Conservation (phyloP, 2,113 vertebrate genomes). For the Galemys pyrenaicus region DNA sequence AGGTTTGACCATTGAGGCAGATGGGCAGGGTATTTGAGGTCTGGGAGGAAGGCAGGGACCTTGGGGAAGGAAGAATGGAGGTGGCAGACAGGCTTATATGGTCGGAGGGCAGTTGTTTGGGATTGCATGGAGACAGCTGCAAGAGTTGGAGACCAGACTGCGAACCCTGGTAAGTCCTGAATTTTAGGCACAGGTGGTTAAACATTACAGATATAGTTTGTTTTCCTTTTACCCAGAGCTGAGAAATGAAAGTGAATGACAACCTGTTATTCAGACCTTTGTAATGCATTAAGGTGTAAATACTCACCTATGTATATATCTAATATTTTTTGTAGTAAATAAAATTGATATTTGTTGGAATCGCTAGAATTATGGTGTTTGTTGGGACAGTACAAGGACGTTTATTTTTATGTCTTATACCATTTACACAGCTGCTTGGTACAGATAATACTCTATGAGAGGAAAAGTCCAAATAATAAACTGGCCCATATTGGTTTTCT, state of each 20-base stretch:
- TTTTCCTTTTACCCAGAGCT: background rate
- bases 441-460: background rate
- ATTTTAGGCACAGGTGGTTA: background rate
- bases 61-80: background rate
- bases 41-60: background rate
- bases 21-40: background rate
- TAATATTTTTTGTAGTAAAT: background rate
- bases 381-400: background rate
- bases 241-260: background rate
- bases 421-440: background rate
- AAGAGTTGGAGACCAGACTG: background rate
- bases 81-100: background rate
- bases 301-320: background rate
- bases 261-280: background rate
- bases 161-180: background rate
- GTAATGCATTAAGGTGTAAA: background rate
- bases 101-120: background rate
- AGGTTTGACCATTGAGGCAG: background rate
- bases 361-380: conserved; percentile 32
- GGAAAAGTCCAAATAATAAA: conserved; percentile 4
- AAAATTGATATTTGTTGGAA: background rate
- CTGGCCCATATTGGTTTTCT: background rate
- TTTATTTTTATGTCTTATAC: background rate
- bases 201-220: background rate
- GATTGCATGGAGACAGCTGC: background rate